These are phyloP conservation scores for Hylaea fasciaria DNA, from an alignment of 2,888 invertebrate genomes.

Conservation along the genomic window DNA sequence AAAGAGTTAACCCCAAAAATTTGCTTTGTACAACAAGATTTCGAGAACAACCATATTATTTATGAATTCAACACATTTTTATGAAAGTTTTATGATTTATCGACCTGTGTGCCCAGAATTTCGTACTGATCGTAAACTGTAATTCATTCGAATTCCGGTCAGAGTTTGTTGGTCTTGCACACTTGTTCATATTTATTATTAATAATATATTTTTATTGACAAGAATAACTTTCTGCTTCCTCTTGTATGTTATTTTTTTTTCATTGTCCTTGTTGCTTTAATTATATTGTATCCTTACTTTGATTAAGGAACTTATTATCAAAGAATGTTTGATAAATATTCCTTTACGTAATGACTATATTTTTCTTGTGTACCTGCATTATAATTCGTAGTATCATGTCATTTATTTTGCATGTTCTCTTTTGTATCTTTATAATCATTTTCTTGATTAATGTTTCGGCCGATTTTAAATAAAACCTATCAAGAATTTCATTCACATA, in stretches of 20 bases:
- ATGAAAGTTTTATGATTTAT: slow-evolving; percentile 28
- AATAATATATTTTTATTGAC: slow-evolving; percentile 14
- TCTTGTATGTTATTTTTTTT: slow-evolving; percentile 2
- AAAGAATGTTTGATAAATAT: slow-evolving; percentile 1
- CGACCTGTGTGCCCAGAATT: slow-evolving; percentile 25
- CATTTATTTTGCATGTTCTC: no score
- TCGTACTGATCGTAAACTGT: slow-evolving; percentile 34
- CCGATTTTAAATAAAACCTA: no score
- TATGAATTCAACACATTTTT: slow-evolving; percentile 16
- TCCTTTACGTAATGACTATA: neutral
- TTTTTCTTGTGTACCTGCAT: neutral
- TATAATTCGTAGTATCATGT: no score
- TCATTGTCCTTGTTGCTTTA: neutral
- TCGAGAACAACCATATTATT: neutral
- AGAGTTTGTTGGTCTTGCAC: slow-evolving; percentile 18
- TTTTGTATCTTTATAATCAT: no score
- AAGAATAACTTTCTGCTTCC: neutral
- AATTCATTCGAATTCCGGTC: slow-evolving; percentile 25
- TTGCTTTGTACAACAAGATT: no score
- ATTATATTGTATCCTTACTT: neutral
- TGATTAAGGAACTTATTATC: slow-evolving; percentile 1
- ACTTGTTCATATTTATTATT: slow-evolving; percentile 18
- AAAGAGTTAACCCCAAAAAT: neutral
- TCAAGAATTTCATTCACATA: no score
- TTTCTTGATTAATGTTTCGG: no score